A percentile compares a stretch with the other conserved stretches of the same genome.
Evolutionary conservation across 2,797 vertebrate species (phyloP).

Genomic region (Phrynocephalus vlangalii): DNA sequence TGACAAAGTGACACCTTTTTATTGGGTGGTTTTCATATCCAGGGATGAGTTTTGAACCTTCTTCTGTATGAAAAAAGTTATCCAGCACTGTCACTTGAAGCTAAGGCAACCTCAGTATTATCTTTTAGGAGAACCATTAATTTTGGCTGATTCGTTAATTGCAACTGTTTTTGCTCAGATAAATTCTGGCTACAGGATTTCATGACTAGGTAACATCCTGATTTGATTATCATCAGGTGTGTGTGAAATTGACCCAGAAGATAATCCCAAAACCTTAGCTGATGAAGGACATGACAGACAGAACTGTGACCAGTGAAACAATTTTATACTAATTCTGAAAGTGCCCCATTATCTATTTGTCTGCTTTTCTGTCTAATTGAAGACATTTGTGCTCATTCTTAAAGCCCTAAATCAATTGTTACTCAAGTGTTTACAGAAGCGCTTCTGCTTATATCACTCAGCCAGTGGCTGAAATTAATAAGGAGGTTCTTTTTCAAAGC

Average conservation of each 20-base stretch:
- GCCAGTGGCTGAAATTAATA: not conserved
- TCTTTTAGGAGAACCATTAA: not conserved
- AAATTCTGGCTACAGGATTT: not conserved
- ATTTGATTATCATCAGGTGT: not conserved
- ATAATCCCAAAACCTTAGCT: not conserved
- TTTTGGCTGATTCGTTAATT: not conserved
- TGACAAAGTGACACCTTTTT: not conserved
- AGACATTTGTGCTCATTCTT: not conserved
- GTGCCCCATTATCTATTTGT: not conserved
- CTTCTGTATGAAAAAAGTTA: not conserved
- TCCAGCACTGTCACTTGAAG: not conserved
- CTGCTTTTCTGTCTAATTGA: not conserved
- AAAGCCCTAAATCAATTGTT: not conserved
- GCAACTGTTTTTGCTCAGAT: not conserved
- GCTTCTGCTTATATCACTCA: not conserved
- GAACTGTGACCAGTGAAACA: not conserved
- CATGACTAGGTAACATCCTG: not conserved
- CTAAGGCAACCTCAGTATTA: not conserved
- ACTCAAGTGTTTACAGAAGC: not conserved
- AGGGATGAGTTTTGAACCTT: not conserved
- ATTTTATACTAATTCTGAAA: not conserved
- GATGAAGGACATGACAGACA: not conserved
- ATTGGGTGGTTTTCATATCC: not conserved
- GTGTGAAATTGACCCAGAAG: not conserved
- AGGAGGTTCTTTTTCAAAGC: not conserved